Evolutionary conservation across 1,140 invertebrate species (phyloP).

Genomic region (Conopomorpha cramerella): DNA sequence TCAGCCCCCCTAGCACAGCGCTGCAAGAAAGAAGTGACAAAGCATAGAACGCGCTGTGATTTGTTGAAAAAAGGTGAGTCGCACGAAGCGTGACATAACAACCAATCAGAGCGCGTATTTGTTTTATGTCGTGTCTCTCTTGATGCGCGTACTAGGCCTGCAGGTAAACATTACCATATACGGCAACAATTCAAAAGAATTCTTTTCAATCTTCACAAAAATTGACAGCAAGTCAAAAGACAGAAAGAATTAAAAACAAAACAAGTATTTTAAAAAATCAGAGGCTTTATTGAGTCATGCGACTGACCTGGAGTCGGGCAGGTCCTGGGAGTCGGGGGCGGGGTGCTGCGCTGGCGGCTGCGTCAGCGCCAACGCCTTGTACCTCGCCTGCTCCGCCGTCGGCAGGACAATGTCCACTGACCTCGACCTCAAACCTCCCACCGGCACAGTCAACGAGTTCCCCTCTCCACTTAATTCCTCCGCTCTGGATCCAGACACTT

Average conservation of each 20-base stretch:
- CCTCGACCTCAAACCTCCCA: constrained; percentile 72
- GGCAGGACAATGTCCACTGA: constrained; percentile 91
- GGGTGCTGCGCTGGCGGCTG: constrained; percentile 37
- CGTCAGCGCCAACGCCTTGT: constrained; percentile 75
- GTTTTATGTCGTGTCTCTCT: too few relatives aligned
- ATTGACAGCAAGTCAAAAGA: constrained; percentile 9
- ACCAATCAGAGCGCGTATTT: too few relatives aligned
- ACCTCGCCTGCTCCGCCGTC: constrained; percentile 81
- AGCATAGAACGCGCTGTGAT: too few relatives aligned
- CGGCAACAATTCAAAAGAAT: too few relatives aligned
- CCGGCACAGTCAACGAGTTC: constrained; percentile 70
- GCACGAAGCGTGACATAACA: too few relatives aligned
- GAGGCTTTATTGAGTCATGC: too few relatives aligned
- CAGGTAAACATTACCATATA: background rate
- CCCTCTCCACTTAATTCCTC: constrained; percentile 67
- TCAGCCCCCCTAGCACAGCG: too few relatives aligned
- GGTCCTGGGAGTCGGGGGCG: constrained; percentile 14
- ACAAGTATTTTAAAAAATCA: background rate
- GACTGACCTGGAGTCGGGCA: constrained; percentile 36
- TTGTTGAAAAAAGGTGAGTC: too few relatives aligned
- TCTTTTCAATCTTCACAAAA: too few relatives aligned
- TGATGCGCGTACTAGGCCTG: too few relatives aligned
- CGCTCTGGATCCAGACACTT: constrained; percentile 70
- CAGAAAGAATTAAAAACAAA: background rate
- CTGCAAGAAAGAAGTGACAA: too few relatives aligned